A percentile compares a stretch with the other conserved stretches of the same genome.
These are phyloP conservation scores for Bothrops jararaca DNA, from an alignment of 2,113 vertebrate genomes.

Conservation along the genomic window DNA sequence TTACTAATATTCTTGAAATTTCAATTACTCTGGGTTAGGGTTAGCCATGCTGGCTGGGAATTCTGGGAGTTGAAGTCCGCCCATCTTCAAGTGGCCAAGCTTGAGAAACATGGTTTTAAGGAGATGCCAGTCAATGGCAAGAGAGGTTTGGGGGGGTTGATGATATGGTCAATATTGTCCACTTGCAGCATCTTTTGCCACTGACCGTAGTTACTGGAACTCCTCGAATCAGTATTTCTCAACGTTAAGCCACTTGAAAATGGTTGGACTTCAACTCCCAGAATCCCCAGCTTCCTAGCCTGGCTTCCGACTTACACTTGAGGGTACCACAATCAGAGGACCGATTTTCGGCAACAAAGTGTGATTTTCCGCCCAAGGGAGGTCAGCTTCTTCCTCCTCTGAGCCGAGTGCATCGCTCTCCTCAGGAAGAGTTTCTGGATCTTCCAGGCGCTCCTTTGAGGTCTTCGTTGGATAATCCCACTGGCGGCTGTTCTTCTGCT, in stretches of 20 bases:
- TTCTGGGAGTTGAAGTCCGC: not conserved
- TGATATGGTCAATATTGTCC: not conserved
- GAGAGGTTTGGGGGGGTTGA: not conserved
- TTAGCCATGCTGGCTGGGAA: not conserved
- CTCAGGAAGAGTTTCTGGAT: not conserved
- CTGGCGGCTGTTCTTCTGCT: too few relatives aligned
- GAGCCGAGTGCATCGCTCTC: not conserved
- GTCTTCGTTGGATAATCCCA: not conserved
- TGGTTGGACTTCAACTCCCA: not conserved
- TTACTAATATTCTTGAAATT: too few relatives aligned
- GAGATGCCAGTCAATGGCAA: not conserved
- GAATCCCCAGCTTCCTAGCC: not conserved
- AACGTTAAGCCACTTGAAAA: not conserved
- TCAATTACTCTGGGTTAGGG: too few relatives aligned
- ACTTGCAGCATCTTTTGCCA: not conserved
- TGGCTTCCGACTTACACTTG: not conserved
- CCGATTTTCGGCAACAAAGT: not conserved
- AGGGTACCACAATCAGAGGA: too few relatives aligned
- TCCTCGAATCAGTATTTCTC: not conserved
- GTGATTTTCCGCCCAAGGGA: not conserved
- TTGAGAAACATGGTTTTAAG: not conserved
- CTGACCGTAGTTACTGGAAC: not conserved
- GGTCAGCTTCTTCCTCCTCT: rapidly evolving
- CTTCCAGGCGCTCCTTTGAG: not conserved
- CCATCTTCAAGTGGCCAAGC: not conserved